A percentile compares a stretch with the other conserved stretches of the same genome.
These are phyloP conservation scores for Himalopsyche tibetana DNA, from an alignment of 2,888 invertebrate species.

Conservation along the genomic window DNA sequence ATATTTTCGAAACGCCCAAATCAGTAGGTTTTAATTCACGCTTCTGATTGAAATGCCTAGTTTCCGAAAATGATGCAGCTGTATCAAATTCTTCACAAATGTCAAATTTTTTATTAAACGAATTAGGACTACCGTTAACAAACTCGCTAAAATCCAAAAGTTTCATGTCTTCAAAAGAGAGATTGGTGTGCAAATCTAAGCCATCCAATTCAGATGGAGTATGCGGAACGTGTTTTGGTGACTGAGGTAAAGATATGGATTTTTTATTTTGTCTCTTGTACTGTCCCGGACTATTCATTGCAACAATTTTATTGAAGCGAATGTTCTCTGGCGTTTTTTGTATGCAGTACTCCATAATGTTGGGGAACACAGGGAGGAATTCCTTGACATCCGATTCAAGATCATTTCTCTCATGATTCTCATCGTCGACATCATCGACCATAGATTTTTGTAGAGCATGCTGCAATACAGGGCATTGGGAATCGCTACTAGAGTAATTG, in stretches of 20 bases:
- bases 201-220: constrained; percentile 19
- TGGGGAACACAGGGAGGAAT: neutral
- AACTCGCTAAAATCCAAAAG: constrained; percentile 57
- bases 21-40: constrained; percentile 48
- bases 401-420: neutral
- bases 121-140: constrained; percentile 55
- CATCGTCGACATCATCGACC: neutral
- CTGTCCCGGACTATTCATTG: constrained; percentile 65
- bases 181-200: constrained; percentile 55
- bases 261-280: constrained; percentile 58
- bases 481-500: constrained; percentile 45
- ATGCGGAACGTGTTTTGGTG: constrained; percentile 54
- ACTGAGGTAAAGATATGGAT: constrained; percentile 62
- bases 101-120: constrained; percentile 60
- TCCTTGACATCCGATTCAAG: neutral
- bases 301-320: constrained; percentile 58
- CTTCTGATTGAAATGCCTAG: constrained; percentile 44
- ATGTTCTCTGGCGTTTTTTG: constrained; percentile 7
- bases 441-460: constrained; percentile 6
- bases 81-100: constrained; percentile 56
- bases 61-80: constrained; percentile 38
- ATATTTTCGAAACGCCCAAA: constrained; percentile 19
- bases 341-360: constrained; percentile 41
- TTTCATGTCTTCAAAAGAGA: constrained; percentile 63
- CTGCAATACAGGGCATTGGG: constrained; percentile 1